Evolutionary conservation across 2,113 vertebrate species (phyloP).

Genomic region (Nyctereutes procyonoides): DNA sequence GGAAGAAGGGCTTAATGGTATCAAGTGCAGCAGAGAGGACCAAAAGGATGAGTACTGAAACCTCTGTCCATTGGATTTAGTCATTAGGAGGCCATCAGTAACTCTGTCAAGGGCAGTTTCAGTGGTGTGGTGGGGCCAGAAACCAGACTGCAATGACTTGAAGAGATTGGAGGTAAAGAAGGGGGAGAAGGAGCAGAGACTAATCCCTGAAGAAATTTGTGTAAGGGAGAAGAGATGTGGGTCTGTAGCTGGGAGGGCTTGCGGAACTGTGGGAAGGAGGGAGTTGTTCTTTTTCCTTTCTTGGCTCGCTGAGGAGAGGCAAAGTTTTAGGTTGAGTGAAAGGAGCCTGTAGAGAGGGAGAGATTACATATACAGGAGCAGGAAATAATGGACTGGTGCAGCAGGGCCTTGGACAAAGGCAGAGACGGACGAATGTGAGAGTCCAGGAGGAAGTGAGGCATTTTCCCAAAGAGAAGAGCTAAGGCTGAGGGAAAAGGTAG

Average conservation of each 20-base stretch:
- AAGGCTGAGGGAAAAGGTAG: neutral
- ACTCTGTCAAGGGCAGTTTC: neutral
- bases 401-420: neutral
- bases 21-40: neutral
- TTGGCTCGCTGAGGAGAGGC: neutral
- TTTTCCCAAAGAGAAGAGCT: constrained; percentile 30
- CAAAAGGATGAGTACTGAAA: neutral
- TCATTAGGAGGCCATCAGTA: neutral
- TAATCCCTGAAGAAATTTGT: neutral
- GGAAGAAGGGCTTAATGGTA: neutral
- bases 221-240: neutral
- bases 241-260: neutral
- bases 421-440: neutral
- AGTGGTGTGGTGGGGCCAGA: neutral
- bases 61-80: neutral
- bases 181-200: neutral
- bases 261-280: neutral
- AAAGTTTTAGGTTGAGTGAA: constrained; percentile 14
- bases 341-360: neutral
- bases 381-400: neutral
- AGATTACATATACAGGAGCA: neutral
- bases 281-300: neutral
- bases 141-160: neutral
- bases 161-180: neutral
- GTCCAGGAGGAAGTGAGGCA: neutral